phyloP scores from a whole-genome alignment of 1,140 invertebrate species.

The Campodea augens region DNA sequence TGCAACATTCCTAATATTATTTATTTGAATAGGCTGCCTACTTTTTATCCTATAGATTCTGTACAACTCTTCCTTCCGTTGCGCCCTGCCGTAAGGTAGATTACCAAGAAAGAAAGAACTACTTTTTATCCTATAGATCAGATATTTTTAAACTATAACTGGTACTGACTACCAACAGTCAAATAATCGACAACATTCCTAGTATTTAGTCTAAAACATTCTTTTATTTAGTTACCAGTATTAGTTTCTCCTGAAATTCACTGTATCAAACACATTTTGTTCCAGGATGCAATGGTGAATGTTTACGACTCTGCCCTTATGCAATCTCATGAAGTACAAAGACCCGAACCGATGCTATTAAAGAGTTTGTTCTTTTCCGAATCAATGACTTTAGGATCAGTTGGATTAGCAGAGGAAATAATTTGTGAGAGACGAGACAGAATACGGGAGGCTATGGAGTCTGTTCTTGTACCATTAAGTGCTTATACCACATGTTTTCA shows the following conservation, averaged over 20 bases:
- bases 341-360: slow-evolving; percentile 46
- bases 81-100: background rate
- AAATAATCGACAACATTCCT: background rate
- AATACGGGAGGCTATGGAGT: slow-evolving; percentile 13
- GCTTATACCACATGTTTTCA: too few species aligned
- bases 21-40: too few species aligned
- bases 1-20: too few species aligned
- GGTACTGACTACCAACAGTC: slow-evolving; percentile 5
- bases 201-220: background rate
- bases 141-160: background rate
- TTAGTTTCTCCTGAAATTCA: slow-evolving; percentile 6
- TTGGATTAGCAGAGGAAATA: slow-evolving; percentile 40
- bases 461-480: background rate
- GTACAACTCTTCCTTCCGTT: too few species aligned
- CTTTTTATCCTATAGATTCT: too few species aligned
- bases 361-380: slow-evolving; percentile 42
- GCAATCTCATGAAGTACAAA: slow-evolving; percentile 43
- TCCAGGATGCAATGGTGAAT: slow-evolving; percentile 29
- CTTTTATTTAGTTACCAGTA: background rate
- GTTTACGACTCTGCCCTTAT: slow-evolving; percentile 40
- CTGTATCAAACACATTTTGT: too few species aligned
- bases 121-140: too few species aligned
- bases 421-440: slow-evolving; percentile 26
- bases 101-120: background rate
- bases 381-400: slow-evolving; percentile 41